Conservation (phyloP, 2,888 invertebrate genomes). For the Acanthosepion pharaonis region DNA sequence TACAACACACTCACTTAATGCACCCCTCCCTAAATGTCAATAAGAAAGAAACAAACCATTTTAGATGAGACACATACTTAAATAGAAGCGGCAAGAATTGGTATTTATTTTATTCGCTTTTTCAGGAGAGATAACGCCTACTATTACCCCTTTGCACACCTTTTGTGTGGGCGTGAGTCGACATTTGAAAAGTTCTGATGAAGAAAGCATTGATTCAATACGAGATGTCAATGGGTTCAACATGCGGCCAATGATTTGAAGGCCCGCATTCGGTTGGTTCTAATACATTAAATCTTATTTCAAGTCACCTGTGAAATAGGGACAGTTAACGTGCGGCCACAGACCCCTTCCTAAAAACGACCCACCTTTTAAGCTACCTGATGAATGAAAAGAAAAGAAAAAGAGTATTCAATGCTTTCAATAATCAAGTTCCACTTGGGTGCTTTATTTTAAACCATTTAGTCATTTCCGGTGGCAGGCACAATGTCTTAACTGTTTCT, state of each 20-base stretch:
- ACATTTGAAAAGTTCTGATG: neutral
- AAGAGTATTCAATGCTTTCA: neutral
- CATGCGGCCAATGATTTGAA: neutral
- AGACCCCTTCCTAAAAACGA: neutral
- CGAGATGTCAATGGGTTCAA: neutral
- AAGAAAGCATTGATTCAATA: neutral
- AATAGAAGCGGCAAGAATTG: neutral
- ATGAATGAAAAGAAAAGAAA: neutral
- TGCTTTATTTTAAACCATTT: neutral
- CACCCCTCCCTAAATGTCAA: neutral
- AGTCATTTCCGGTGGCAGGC: neutral
- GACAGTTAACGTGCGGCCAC: neutral
- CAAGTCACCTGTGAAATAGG: slow-evolving; percentile 11
- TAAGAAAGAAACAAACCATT: neutral
- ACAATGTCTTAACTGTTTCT: neutral
- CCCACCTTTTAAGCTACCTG: neutral
- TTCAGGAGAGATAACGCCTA: neutral
- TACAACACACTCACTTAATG: neutral
- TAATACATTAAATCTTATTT: neutral
- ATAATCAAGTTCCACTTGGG: neutral
- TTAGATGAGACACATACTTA: neutral
- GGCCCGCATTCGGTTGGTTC: neutral
- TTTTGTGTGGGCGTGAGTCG: neutral
- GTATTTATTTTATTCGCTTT: neutral
- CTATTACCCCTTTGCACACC: neutral